Evolutionary conservation across 2,888 invertebrate species (phyloP).

Genomic region (Dasysyrphus albostriatus): DNA sequence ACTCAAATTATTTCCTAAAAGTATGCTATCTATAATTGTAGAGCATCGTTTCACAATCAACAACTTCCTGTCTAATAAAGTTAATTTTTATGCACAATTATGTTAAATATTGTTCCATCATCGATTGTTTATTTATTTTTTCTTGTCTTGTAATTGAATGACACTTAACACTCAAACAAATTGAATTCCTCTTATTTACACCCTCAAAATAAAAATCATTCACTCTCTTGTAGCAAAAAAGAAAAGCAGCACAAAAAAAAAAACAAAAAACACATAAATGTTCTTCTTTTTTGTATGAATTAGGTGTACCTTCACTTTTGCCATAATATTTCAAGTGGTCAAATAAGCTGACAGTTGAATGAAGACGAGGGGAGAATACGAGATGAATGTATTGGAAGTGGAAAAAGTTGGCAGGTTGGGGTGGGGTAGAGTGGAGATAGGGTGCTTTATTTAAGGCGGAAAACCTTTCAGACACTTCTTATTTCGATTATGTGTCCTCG

Average conservation of each 20-base stretch:
- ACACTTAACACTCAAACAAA: conserved; percentile 61
- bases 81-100: neutral
- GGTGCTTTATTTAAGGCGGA: conserved; percentile 58
- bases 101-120: conserved; percentile 13
- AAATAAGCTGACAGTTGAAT: conserved; percentile 44
- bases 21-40: neutral
- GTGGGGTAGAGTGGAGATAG: neutral
- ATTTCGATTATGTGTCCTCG: conserved; percentile 58
- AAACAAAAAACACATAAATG: conserved; percentile 35
- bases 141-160: conserved; percentile 43
- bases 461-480: conserved; percentile 75
- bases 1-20: neutral
- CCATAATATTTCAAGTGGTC: conserved; percentile 67
- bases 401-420: neutral
- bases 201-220: conserved; percentile 11
- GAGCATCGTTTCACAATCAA: neutral
- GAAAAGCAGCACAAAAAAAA: neutral
- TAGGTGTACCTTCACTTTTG: conserved; percentile 31
- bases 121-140: conserved; percentile 39
- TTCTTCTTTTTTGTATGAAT: conserved; percentile 48
- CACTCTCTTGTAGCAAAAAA: conserved; percentile 5
- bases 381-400: neutral
- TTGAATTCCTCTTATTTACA: conserved; percentile 33
- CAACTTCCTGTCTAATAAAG: neutral
- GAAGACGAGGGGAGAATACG: neutral